Conservation (phyloP, 2,113 vertebrate species). For the Sakesphorus luctuosus region DNA sequence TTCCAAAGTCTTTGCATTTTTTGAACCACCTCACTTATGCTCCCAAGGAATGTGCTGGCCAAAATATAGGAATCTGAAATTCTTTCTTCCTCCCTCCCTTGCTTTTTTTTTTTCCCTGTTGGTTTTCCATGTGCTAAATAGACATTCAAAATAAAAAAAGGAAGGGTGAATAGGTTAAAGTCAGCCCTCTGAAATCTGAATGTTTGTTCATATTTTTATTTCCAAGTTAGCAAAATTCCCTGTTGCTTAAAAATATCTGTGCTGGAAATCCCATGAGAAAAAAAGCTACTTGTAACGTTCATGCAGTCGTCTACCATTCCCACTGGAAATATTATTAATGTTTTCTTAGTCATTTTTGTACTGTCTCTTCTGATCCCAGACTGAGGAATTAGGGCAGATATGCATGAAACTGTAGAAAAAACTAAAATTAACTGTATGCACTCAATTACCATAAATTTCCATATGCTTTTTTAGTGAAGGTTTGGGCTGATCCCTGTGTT, state of each 20-base stretch:
- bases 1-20: conserved; percentile 14
- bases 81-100: background rate
- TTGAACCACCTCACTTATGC: background rate
- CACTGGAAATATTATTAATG: background rate
- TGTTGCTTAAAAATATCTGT: conserved; percentile 18
- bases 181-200: background rate
- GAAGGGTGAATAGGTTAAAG: conserved; percentile 22
- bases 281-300: background rate
- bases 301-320: background rate
- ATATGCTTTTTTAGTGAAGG: background rate
- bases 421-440: background rate
- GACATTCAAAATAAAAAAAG: conserved; percentile 8
- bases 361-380: background rate
- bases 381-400: background rate
- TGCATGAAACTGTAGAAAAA: background rate
- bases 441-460: background rate
- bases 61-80: conserved; percentile 36
- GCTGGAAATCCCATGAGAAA: background rate
- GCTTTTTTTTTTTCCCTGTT: background rate
- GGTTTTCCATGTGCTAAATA: background rate
- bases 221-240: background rate
- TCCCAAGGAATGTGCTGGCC: conserved; percentile 22
- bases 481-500: background rate
- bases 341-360: background rate
- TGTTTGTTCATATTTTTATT: conserved; percentile 1